These are phyloP conservation scores for Zaprionus lachaisei DNA, from an alignment of 1,140 invertebrate species.

Conservation along the genomic window DNA sequence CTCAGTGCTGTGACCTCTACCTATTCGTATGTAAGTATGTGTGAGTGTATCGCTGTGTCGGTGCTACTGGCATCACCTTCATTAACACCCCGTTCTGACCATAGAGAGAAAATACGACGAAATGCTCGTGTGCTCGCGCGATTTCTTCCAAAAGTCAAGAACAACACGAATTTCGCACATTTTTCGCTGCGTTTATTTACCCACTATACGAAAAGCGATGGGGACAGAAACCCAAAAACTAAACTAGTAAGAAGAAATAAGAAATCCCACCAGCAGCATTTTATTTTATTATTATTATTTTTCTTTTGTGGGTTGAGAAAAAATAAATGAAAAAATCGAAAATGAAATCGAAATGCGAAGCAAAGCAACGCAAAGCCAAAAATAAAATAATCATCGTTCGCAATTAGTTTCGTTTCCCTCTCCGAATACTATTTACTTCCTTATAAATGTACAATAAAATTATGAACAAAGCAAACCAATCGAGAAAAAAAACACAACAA, in stretches of 20 bases:
- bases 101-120: constrained; percentile 33
- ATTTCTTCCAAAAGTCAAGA: constrained; percentile 51
- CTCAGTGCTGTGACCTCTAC: constrained; percentile 43
- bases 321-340: constrained; percentile 13
- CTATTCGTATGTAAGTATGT: not conserved
- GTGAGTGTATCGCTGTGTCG: constrained; percentile 2
- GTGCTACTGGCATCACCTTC: constrained; percentile 40
- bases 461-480: constrained; percentile 12
- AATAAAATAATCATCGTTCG: constrained; percentile 29
- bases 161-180: constrained; percentile 61
- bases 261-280: not conserved
- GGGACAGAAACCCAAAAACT: constrained; percentile 5
- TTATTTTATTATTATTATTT: not conserved
- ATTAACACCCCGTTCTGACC: constrained; percentile 29
- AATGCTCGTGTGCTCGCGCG: constrained; percentile 20
- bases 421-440: constrained; percentile 35
- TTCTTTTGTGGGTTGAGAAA: not conserved
- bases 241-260: constrained; percentile 8
- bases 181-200: constrained; percentile 35
- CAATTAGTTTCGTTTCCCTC: constrained; percentile 25
- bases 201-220: constrained; percentile 25
- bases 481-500: constrained; percentile 10
- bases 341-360: not conserved
- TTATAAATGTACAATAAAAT: constrained; percentile 35
- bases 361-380: constrained; percentile 6